Evolutionary conservation across 2,888 invertebrate species (phyloP).

Genomic region (Drosophila nr. perissopoda): DNA sequence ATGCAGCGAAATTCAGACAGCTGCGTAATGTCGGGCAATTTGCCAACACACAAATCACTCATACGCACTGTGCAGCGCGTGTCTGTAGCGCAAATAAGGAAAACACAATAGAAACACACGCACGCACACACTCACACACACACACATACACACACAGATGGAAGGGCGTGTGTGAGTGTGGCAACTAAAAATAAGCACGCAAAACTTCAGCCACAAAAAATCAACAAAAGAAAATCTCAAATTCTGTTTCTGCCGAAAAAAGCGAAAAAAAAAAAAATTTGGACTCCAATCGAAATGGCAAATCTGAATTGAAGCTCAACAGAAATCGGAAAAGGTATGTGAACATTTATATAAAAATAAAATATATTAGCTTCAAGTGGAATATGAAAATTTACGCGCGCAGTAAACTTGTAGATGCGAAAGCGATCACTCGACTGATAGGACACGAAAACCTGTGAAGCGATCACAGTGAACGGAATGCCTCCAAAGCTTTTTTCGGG

Average conservation of each 20-base stretch:
- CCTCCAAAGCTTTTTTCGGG: constrained; percentile 48
- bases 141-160: constrained; percentile 17
- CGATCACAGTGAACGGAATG: constrained; percentile 31
- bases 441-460: constrained; percentile 55
- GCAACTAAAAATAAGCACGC: constrained; percentile 49
- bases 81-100: constrained; percentile 61
- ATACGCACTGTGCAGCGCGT: constrained; percentile 65
- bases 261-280: not conserved
- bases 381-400: constrained; percentile 50
- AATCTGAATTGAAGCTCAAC: constrained; percentile 44
- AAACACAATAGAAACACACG: constrained; percentile 66
- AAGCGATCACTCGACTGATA: constrained; percentile 62
- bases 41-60: constrained; percentile 73
- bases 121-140: constrained; percentile 3
- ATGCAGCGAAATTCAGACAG: constrained; percentile 43
- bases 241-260: constrained; percentile 32
- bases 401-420: constrained; percentile 32
- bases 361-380: constrained; percentile 55
- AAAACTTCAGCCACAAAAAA: constrained; percentile 56
- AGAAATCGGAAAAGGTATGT: constrained; percentile 28
- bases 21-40: constrained; percentile 79
- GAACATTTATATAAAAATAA: constrained; percentile 65
- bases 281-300: constrained; percentile 53
- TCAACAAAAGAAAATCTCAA: constrained; percentile 10
- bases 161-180: constrained; percentile 10